phyloP scores from a whole-genome alignment of 2,888 invertebrate genomes.

The Rugalucina vietnamica region DNA sequence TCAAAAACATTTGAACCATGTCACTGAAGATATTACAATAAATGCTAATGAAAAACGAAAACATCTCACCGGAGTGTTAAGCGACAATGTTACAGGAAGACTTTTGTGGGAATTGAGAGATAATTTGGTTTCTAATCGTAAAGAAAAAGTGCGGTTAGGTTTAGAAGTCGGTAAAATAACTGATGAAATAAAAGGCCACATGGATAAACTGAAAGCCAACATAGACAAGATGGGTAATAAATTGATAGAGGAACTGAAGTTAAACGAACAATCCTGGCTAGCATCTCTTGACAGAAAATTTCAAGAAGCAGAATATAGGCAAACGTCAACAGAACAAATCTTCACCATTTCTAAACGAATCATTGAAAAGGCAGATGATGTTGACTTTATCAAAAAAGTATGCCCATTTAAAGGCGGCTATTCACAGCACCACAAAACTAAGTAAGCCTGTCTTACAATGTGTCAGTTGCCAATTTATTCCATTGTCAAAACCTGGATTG shows the following conservation, averaged over 20 bases:
- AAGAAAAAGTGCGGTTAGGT: slow-evolving; percentile 30
- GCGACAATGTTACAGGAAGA: slow-evolving; percentile 16
- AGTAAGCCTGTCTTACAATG: slow-evolving; percentile 36
- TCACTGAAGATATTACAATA: slow-evolving; percentile 44
- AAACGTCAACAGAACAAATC: slow-evolving; percentile 36
- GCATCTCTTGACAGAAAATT: slow-evolving; percentile 36
- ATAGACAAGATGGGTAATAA: slow-evolving; percentile 44
- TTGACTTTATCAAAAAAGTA: slow-evolving; percentile 51
- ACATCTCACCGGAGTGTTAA: slow-evolving; percentile 20
- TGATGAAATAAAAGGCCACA: slow-evolving; percentile 39
- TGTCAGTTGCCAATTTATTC: slow-evolving; percentile 37
- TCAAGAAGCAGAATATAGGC: slow-evolving; percentile 36
- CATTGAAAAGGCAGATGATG: slow-evolving; percentile 42
- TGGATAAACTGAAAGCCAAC: slow-evolving; percentile 46
- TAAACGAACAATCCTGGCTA: slow-evolving; percentile 31
- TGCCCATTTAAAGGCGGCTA: slow-evolving; percentile 19
- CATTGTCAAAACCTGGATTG: slow-evolving; percentile 19
- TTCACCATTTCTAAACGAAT: slow-evolving; percentile 44
- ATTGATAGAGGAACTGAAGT: slow-evolving; percentile 41
- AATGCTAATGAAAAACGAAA: slow-evolving; percentile 42
- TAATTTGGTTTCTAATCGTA: slow-evolving; percentile 26
- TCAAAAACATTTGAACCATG: slow-evolving; percentile 43
- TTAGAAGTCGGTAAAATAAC: slow-evolving; percentile 36
- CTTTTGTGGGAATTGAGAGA: slow-evolving; percentile 35
- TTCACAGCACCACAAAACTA: slow-evolving; percentile 30